Percentiles rank a stretch among this genome's conserved stretches.
phyloP scores from a whole-genome alignment of 2,888 invertebrate species.

The Ptychoptera albimana region DNA sequence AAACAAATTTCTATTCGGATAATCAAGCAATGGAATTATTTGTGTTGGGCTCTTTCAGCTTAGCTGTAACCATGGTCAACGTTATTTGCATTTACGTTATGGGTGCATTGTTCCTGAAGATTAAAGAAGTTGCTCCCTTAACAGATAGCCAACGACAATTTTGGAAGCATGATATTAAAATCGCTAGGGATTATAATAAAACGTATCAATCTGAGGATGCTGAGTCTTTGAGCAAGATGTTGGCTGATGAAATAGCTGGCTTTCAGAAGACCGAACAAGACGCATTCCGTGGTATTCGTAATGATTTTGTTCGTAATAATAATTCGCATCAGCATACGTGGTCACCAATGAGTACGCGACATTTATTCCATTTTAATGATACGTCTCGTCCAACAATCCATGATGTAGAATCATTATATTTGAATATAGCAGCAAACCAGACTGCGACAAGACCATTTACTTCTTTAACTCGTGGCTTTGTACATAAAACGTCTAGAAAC shows the following conservation, averaged over 20 bases:
- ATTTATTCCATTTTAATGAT: neutral
- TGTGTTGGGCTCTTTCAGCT: slow-evolving; percentile 47
- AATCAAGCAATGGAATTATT: slow-evolving; percentile 44
- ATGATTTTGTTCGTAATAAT: slow-evolving; percentile 6
- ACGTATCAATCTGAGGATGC: slow-evolving; percentile 24
- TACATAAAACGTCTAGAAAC: too few species aligned
- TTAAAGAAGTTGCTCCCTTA: slow-evolving; percentile 44
- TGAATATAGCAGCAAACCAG: neutral
- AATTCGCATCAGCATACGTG: slow-evolving; percentile 23
- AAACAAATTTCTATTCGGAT: slow-evolving; percentile 37
- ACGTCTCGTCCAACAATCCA: slow-evolving; percentile 17
- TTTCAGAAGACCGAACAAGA: slow-evolving; percentile 12
- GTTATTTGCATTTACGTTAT: slow-evolving; percentile 55
- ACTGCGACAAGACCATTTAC: neutral
- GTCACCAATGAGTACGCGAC: slow-evolving; percentile 20
- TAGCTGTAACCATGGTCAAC: slow-evolving; percentile 56
- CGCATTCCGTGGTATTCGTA: neutral
- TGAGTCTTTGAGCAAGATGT: slow-evolving; percentile 17
- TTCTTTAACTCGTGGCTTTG: neutral
- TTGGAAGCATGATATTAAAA: slow-evolving; percentile 47
- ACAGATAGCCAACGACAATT: slow-evolving; percentile 34
- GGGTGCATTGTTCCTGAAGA: slow-evolving; percentile 48
- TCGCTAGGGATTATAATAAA: slow-evolving; percentile 39
- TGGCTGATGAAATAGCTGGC: slow-evolving; percentile 23
- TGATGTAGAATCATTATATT: slow-evolving; percentile 15